Percentiles rank a stretch among this genome's conserved stretches.
Conservation (phyloP, 2,113 vertebrate species). For the Caretta caretta region DNA sequence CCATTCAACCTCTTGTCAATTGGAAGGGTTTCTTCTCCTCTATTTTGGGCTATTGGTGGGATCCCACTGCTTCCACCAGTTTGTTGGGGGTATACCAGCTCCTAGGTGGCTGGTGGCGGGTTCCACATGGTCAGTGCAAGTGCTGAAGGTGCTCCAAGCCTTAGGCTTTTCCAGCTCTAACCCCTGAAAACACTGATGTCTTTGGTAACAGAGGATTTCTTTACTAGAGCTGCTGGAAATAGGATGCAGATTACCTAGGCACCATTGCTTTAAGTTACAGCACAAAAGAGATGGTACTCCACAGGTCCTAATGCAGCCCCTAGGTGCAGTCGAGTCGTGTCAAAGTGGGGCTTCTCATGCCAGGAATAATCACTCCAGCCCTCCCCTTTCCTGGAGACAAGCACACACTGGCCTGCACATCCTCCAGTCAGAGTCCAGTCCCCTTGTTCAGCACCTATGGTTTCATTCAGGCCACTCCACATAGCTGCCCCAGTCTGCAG, state of each 20-base stretch:
- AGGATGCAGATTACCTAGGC: neutral
- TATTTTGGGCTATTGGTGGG: neutral
- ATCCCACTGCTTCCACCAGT: neutral
- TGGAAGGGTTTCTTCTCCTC: neutral
- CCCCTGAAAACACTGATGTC: neutral
- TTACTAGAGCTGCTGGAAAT: neutral
- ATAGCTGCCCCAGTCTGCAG: neutral
- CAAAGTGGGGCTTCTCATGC: neutral
- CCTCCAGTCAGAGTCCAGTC: neutral
- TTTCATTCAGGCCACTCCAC: neutral
- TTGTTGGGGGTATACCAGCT: neutral
- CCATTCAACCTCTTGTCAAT: neutral
- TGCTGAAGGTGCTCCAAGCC: neutral
- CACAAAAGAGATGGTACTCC: neutral
- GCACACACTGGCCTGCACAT: neutral
- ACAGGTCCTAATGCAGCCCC: neutral
- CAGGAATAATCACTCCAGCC: neutral
- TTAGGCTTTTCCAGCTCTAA: neutral
- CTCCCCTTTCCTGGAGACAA: neutral
- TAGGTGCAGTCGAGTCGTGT: neutral
- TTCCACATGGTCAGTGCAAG: neutral
- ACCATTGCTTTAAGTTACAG: neutral
- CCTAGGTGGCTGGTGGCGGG: neutral
- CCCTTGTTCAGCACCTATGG: neutral
- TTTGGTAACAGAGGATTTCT: neutral